Evolutionary conservation across 2,888 invertebrate genomes (phyloP).

Genomic region (Polydrusus cervinus): DNA sequence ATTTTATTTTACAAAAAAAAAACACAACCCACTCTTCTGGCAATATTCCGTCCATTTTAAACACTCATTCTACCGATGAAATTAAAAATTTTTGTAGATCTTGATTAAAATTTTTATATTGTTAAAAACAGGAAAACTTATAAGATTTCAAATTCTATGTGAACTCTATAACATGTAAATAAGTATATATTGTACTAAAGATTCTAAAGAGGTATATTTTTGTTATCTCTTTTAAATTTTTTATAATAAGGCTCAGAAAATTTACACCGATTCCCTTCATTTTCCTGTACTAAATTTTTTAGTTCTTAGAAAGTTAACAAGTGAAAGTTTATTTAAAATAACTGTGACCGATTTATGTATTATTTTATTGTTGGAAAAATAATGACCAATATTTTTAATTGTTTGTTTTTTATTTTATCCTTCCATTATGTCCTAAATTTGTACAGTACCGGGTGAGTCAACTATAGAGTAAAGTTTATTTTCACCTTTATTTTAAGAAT

Average conservation of each 20-base stretch:
- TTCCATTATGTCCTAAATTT: no score
- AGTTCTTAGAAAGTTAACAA: background rate
- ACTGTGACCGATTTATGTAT: slow-evolving; percentile 1
- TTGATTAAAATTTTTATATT: no score
- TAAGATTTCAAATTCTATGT: no score
- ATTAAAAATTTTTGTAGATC: no score
- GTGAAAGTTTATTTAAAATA: background rate
- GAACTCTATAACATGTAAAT: background rate
- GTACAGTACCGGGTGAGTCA: no score
- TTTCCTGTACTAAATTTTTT: background rate
- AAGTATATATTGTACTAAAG: background rate
- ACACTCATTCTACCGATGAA: no score
- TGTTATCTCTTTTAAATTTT: background rate
- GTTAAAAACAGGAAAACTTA: background rate
- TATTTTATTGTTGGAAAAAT: slow-evolving; percentile 12
- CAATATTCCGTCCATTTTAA: no score
- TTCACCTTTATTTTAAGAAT: no score
- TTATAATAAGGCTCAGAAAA: background rate
- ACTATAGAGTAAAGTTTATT: no score
- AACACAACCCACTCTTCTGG: no score
- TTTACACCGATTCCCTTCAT: background rate
- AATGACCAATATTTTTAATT: slow-evolving; percentile 3
- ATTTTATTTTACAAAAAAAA: no score
- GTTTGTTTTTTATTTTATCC: background rate
- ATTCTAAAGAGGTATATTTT: background rate